Conservation (phyloP, 2,797 vertebrate species). For the Sebastes jordani region DNA sequence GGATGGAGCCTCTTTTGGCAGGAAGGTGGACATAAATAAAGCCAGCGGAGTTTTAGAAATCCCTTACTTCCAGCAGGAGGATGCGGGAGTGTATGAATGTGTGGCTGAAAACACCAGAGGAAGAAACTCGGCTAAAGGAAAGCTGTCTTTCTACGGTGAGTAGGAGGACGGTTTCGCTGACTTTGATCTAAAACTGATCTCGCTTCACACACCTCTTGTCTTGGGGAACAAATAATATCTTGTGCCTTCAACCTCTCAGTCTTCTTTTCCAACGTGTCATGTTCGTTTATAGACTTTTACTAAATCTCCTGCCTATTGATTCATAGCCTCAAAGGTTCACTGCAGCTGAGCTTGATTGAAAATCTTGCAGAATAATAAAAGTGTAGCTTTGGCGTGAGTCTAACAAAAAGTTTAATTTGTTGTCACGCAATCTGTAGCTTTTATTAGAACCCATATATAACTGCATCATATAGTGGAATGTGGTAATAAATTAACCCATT, state of each 20-base stretch:
- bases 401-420: slow-evolving; percentile 63
- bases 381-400: slow-evolving; percentile 29
- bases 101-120: slow-evolving; percentile 93
- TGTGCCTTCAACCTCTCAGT: slow-evolving; percentile 17
- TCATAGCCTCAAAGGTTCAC: slow-evolving; percentile 27
- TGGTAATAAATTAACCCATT: slow-evolving; percentile 73
- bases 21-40: slow-evolving; percentile 90
- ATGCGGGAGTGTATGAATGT: slow-evolving; percentile 91
- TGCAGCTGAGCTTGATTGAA: slow-evolving; percentile 27
- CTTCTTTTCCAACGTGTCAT: slow-evolving; percentile 22
- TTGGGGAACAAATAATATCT: slow-evolving; percentile 17
- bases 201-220: slow-evolving; percentile 15
- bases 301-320: slow-evolving; percentile 15
- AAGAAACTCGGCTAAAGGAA: slow-evolving; percentile 90
- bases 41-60: slow-evolving; percentile 92
- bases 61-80: slow-evolving; percentile 94
- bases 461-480: slow-evolving; percentile 54
- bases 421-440: slow-evolving; percentile 66
- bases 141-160: slow-evolving; percentile 93
- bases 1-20: slow-evolving; percentile 88
- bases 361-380: slow-evolving; percentile 24
- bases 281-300: slow-evolving; percentile 37
- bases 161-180: slow-evolving; percentile 27
- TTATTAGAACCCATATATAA: slow-evolving; percentile 68
- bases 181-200: slow-evolving; percentile 47